Evolutionary conservation across 2,113 vertebrate species (phyloP), one percentile per base, ranked within the genome.

Genomic region (Zosterops borbonicus): DNA sequence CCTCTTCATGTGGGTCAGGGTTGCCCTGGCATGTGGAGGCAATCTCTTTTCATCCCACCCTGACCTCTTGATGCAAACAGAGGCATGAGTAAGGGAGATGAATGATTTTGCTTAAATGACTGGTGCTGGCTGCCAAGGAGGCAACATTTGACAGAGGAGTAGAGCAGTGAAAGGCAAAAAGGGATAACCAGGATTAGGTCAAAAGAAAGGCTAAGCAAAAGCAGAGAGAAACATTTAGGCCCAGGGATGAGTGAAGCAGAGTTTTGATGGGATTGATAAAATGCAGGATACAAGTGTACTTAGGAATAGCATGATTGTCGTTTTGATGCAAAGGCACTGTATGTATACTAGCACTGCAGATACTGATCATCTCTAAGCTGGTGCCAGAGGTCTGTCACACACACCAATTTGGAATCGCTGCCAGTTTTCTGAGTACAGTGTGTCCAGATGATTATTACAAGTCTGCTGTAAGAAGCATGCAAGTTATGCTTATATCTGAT

Each of bases 351-450:
- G 78, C 49, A 46, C 16, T 77, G 73, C 58, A 85, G 37, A 52
- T 74, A 90, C 5, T 74, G 56, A 86, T 67, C n/a, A 39, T 77
- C 86, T 89, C 87, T 79, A 78, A 62, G 29, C 55, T 55, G 39
- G 31, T 95, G 80, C 74, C 92, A 95, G 94, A 93, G 71, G 56
- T 80, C 89, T 93, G 92, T 89, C 89, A 68, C 29, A 33, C 31
- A 39, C 4, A 3, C 76, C 70, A 85, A 12, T 85, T 68, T 71
- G 56, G 63, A 89, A 75, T 62, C 7, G 5, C 64, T 95, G 92
- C 60, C 74, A 80, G 73, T 86, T 92, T 87, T 69, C 49, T 59
- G 37, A 95, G 52, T 59, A 81, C 70, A 73, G 22, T 5, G 2
- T 81, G 74, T 92, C 63, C 82, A 71, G 60, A 63, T 7, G 15